A percentile compares a stretch with the other conserved stretches of the same genome.
phyloP scores from a whole-genome alignment of 2,888 invertebrate genomes.

The Boloria euphrosyne region DNA sequence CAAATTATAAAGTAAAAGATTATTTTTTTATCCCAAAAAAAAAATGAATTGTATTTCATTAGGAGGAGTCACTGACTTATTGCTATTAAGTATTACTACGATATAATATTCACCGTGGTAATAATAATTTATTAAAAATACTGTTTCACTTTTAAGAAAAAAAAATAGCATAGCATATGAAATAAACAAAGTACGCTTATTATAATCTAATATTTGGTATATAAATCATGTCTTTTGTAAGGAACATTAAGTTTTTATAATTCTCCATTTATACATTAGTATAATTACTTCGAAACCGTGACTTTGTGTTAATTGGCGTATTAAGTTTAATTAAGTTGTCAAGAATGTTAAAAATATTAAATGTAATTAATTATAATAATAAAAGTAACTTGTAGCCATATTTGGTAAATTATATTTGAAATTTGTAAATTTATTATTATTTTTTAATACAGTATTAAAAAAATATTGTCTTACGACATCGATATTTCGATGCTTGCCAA shows the following conservation, averaged over 20 bases:
- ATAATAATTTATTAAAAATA: no score
- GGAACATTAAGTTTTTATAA: conserved; percentile 3
- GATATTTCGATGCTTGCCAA: conserved; percentile 50
- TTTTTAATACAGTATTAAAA: not conserved
- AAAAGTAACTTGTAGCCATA: conserved; percentile 4
- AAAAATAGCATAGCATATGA: no score
- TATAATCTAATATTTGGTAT: not conserved
- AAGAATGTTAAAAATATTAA: conserved; percentile 24
- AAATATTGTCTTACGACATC: conserved; percentile 44
- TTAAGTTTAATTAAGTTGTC: conserved; percentile 31
- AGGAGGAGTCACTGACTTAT: no score
- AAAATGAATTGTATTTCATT: no score
- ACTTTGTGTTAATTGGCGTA: conserved; percentile 25
- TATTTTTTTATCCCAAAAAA: no score
- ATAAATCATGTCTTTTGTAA: not conserved
- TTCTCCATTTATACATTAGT: not conserved
- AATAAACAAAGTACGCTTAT: not conserved
- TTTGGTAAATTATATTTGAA: conserved; percentile 3
- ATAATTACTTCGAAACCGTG: conserved; percentile 20
- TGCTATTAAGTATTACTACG: no score
- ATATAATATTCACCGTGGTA: no score
- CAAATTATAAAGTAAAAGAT: no score
- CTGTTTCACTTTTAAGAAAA: no score
- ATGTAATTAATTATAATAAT: conserved; percentile 21
- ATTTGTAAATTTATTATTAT: not conserved